phyloP scores from a whole-genome alignment of 2,113 vertebrate species.

The Melierax canorus region DNA sequence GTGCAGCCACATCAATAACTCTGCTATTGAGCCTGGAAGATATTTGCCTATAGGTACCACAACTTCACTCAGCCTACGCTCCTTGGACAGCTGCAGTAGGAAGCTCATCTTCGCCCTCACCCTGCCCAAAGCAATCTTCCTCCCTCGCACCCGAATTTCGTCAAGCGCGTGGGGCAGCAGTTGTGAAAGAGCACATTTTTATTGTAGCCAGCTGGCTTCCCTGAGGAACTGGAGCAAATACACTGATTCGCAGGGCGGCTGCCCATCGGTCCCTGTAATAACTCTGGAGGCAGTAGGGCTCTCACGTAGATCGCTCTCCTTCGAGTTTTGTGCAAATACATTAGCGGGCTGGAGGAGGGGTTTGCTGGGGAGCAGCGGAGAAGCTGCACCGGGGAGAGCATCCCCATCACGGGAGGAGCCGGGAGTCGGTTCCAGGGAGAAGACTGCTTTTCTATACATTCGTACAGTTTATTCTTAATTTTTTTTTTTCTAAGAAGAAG shows the following conservation, averaged over 20 bases:
- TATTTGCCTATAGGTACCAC: neutral
- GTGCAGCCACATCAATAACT: neutral
- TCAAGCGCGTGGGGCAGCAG: neutral
- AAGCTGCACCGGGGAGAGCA: neutral
- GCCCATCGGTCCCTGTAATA: neutral
- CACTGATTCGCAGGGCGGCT: neutral
- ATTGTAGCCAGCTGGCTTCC: neutral
- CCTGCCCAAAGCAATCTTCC: neutral
- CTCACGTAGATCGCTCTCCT: neutral
- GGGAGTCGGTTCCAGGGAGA: neutral
- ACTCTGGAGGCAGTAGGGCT: neutral
- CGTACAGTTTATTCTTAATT: neutral
- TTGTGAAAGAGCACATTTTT: neutral
- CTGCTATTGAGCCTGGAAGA: neutral
- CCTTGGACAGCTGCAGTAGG: too few relatives aligned
- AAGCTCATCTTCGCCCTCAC: neutral
- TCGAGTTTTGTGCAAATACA: neutral
- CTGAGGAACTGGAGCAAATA: neutral
- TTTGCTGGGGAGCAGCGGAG: neutral
- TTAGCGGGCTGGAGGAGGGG: neutral
- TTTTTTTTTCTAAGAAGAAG: neutral
- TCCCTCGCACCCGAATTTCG: accelerated
- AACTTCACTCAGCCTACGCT: accelerated
- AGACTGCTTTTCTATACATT: accelerated
- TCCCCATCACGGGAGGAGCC: accelerated